These are phyloP conservation scores for Cephonodes hylas DNA, from an alignment of 2,888 invertebrate species.

Conservation along the genomic window DNA sequence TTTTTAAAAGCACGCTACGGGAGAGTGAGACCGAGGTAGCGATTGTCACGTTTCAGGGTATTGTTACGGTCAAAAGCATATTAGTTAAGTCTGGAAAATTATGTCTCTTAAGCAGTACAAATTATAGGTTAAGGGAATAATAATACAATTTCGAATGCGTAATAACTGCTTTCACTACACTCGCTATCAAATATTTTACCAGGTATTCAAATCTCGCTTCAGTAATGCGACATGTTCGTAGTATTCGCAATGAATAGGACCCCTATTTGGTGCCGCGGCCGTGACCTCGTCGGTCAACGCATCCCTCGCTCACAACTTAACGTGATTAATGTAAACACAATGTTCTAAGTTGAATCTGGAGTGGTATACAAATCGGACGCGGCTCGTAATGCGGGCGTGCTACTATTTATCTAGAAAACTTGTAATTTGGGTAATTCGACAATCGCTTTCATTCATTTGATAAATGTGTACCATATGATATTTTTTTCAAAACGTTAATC, in stretches of 20 bases:
- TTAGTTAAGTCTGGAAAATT: too few relatives aligned
- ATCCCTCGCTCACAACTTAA: not conserved
- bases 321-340: not conserved
- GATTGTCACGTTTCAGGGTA: too few relatives aligned
- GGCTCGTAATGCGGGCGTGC: not conserved
- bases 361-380: not conserved
- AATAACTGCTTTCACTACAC: too few relatives aligned
- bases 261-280: not conserved
- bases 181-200: not conserved
- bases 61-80: too few relatives aligned
- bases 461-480: too few relatives aligned
- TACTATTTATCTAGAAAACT: not conserved
- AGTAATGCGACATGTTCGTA: not conserved
- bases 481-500: too few relatives aligned
- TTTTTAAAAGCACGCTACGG: too few relatives aligned
- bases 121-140: too few relatives aligned
- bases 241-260: not conserved
- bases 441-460: too few relatives aligned
- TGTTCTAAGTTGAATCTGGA: not conserved
- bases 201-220: not conserved
- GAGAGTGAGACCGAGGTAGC: too few relatives aligned
- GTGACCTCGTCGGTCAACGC: constrained; percentile 1
- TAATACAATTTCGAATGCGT: too few relatives aligned
- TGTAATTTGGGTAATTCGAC: not conserved
- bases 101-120: too few relatives aligned